Evolutionary conservation across 1,140 invertebrate genomes (phyloP).

Genomic region (Cyclina sinensis): DNA sequence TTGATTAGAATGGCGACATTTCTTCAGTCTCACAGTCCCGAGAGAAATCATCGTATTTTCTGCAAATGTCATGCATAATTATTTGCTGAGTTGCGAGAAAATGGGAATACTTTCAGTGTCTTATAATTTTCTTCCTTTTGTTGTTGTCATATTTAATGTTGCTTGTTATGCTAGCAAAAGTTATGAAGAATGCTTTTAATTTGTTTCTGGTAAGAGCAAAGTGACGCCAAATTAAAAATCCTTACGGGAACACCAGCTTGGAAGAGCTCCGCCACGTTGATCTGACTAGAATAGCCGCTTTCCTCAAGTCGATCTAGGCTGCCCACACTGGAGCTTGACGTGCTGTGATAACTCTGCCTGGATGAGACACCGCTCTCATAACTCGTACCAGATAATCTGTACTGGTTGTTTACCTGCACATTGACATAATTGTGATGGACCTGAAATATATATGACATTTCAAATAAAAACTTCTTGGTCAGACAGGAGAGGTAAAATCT

Average conservation of each 20-base stretch:
- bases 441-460: conserved; percentile 47
- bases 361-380: conserved; percentile 88
- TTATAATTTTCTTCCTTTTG: too few relatives aligned
- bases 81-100: too few relatives aligned
- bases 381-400: conserved; percentile 87
- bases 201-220: too few relatives aligned
- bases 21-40: not conserved
- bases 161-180: too few relatives aligned
- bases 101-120: too few relatives aligned
- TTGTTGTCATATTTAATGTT: too few relatives aligned
- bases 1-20: not conserved
- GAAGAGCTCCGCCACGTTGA: conserved; percentile 89
- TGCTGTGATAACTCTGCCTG: conserved; percentile 88
- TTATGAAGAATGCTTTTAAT: too few relatives aligned
- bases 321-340: conserved; percentile 88
- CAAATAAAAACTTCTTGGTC: not conserved
- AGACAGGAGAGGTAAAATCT: too few relatives aligned
- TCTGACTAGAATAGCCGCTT: conserved; percentile 85
- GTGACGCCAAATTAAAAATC: conserved; percentile 50
- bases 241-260: conserved; percentile 88
- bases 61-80: too few relatives aligned
- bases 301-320: conserved; percentile 87
- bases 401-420: conserved; percentile 81
- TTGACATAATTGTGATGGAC: conserved; percentile 79
- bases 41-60: not conserved